Evolutionary conservation across 2,797 vertebrate species (phyloP).

Genomic region (Paedocypris micromegethes): DNA sequence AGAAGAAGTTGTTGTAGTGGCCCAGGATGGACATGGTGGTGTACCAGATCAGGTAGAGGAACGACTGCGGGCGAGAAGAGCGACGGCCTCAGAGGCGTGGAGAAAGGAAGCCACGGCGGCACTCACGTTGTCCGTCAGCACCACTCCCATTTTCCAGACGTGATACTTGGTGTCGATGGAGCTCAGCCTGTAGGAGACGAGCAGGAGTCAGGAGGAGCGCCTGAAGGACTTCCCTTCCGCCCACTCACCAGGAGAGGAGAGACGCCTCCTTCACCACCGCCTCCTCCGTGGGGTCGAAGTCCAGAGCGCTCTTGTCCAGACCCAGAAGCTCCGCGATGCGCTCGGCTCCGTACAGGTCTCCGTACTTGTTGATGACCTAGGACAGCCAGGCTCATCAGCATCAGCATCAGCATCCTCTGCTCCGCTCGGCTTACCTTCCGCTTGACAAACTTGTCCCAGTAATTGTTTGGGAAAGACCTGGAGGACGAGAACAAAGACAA

Average conservation of each 20-base stretch:
- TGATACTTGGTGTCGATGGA: constrained; percentile 96
- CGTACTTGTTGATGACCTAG: constrained; percentile 98
- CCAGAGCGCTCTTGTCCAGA: constrained; percentile 91
- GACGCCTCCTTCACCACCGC: constrained; percentile 84
- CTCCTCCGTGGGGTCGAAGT: constrained; percentile 92
- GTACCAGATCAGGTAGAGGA: constrained; percentile 97
- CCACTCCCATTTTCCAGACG: constrained; percentile 95
- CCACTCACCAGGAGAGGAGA: constrained; percentile 86
- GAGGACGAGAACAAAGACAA: constrained; percentile 29
- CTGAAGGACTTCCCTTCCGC: too few species aligned
- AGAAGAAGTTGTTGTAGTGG: constrained; percentile 99
- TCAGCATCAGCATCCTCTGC: constrained; percentile 3
- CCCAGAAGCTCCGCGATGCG: constrained; percentile 95
- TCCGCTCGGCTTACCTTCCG: constrained; percentile 77
- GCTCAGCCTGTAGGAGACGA: constrained; percentile 77
- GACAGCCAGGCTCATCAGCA: not conserved
- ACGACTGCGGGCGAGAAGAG: constrained; percentile 66
- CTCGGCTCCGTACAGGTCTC: constrained; percentile 91
- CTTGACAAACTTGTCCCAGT: constrained; percentile 99
- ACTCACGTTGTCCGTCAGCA: constrained; percentile 96
- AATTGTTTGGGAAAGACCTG: constrained; percentile 96
- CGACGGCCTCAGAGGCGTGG: not conserved
- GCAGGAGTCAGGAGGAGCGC: too few species aligned
- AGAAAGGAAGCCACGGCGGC: not conserved
- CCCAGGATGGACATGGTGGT: constrained; percentile 92